Evolutionary conservation across 2,797 vertebrate genomes (phyloP).

Genomic region (Amphiprion clarkii): DNA sequence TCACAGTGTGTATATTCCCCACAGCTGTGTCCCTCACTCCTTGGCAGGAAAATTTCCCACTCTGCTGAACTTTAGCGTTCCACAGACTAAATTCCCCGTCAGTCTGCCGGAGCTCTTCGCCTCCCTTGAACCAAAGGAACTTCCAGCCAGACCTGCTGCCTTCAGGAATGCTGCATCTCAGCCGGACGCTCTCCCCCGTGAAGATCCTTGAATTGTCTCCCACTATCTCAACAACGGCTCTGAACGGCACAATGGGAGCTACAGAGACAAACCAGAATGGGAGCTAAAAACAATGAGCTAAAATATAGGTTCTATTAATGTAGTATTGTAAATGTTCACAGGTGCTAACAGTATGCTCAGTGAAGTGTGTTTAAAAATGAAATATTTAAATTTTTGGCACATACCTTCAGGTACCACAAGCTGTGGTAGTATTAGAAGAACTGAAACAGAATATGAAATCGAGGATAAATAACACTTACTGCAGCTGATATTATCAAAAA

Average conservation of each 20-base stretch:
- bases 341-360: not conserved
- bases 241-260: not conserved
- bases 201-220: slow-evolving; percentile 59
- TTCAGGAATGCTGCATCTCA: slow-evolving; percentile 72
- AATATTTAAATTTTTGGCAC: slow-evolving; percentile 22
- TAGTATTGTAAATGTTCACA: not conserved
- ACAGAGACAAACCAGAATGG: not conserved
- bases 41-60: slow-evolving; percentile 76
- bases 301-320: not conserved
- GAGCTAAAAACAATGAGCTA: not conserved
- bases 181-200: slow-evolving; percentile 56
- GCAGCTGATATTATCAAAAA: not conserved
- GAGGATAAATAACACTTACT: not conserved
- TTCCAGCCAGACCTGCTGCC: slow-evolving; percentile 47
- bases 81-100: slow-evolving; percentile 19
- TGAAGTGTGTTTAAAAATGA: no score
- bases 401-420: slow-evolving; percentile 57
- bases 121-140: slow-evolving; percentile 73
- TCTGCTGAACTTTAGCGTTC: slow-evolving; percentile 14
- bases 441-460: slow-evolving; percentile 59
- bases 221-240: slow-evolving; percentile 45
- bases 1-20: slow-evolving; percentile 18
- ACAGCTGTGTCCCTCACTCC: slow-evolving; percentile 41
- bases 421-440: slow-evolving; percentile 58
- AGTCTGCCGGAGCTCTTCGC: not conserved